These are phyloP conservation scores for Philereme vetulata DNA, from an alignment of 2,888 invertebrate genomes.

Conservation along the genomic window DNA sequence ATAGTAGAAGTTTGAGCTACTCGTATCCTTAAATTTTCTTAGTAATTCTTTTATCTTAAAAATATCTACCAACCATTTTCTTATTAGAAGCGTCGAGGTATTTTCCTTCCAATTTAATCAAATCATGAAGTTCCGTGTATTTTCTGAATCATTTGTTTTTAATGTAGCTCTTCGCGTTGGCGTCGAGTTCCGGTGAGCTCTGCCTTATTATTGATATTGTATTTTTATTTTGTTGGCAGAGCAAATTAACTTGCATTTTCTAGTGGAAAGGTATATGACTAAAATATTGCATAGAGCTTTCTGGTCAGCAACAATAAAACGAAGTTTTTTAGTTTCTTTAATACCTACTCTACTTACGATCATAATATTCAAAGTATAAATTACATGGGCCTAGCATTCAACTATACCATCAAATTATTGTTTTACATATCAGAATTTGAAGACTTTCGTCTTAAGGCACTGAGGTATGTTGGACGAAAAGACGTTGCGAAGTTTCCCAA, in stretches of 20 bases:
- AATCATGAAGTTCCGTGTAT: constrained; percentile 58
- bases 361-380: no score
- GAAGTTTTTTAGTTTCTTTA: no score
- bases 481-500: no score
- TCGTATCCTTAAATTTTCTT: no score
- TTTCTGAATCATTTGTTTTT: constrained; percentile 70
- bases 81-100: constrained; percentile 56
- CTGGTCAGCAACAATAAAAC: no score
- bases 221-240: constrained; percentile 15
- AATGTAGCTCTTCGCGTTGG: constrained; percentile 51
- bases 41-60: background rate
- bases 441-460: no score
- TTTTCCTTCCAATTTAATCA: constrained; percentile 79
- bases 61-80: constrained; percentile 29
- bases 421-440: no score
- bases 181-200: constrained; percentile 30
- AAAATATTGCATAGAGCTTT: background rate
- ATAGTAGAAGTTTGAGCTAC: no score
- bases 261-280: constrained; percentile 3
- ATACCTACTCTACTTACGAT: no score
- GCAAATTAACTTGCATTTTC: constrained; percentile 10
- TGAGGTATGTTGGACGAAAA: no score
- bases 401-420: no score
- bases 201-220: constrained; percentile 22
- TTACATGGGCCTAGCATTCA: no score